phyloP scores from a whole-genome alignment of 2,113 vertebrate genomes.

The Castor canadensis region DNA sequence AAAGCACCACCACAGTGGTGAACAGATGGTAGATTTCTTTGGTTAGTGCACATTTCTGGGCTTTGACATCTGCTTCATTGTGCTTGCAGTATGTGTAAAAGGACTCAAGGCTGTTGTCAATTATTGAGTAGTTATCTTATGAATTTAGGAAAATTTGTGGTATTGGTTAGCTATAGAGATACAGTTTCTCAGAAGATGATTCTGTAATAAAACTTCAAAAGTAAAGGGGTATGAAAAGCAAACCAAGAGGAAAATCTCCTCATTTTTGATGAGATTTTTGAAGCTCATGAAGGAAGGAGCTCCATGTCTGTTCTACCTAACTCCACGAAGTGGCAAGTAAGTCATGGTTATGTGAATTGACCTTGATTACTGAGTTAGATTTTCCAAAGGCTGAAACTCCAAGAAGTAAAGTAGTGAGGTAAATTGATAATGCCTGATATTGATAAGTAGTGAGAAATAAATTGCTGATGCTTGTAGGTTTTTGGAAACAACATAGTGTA shows the following conservation, averaged over 20 bases:
- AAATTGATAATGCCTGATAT: neutral
- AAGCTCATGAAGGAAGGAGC: neutral
- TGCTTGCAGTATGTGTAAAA: neutral
- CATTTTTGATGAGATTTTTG: no score
- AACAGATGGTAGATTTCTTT: neutral
- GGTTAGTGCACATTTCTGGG: neutral
- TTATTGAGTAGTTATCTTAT: neutral
- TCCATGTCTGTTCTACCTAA: neutral
- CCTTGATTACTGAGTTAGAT: neutral
- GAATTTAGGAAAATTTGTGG: neutral
- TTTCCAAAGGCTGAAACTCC: neutral
- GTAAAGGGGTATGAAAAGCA: neutral
- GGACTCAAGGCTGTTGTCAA: neutral
- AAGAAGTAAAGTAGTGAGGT: neutral
- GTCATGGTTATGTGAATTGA: neutral
- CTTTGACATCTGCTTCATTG: neutral
- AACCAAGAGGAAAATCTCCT: rapidly evolving
- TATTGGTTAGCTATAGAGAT: neutral
- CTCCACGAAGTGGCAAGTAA: neutral
- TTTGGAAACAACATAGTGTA: neutral
- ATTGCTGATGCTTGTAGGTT: neutral
- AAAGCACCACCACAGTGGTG: neutral
- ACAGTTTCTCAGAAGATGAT: neutral
- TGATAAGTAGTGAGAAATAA: neutral
- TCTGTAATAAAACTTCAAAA: neutral